Evolutionary conservation across 2,797 vertebrate species (phyloP), one percentile per base, ranked within the genome.

Genomic region (Sebastolobus altivelis): DNA sequence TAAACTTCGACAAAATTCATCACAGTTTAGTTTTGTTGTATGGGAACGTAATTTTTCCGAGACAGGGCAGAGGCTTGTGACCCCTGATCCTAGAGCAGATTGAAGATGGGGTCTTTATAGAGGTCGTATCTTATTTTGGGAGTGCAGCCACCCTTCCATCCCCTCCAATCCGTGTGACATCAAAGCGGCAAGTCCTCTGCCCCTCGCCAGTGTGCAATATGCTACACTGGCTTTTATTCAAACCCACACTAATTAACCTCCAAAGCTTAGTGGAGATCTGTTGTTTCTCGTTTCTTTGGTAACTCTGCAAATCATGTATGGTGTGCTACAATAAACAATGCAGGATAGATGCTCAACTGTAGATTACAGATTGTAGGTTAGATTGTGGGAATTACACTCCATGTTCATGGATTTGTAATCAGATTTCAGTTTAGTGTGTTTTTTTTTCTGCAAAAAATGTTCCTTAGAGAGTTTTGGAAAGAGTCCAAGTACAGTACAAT

Each of bases 241-340:
- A 88, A 88, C 86, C 58, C 65, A 20, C 25, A 25, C 80, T 87
- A 87, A 93, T 93, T 89, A 49, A 91, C 77, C 89, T 88, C 89
- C 84, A 73, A 86, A 40, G 68, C 74, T 75, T 49, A 65, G 71
- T 4, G 65, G 80, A 75, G 80, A 78, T 83, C 76, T 93, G 85
- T 88, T 92, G 87, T 89, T 75, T 55, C 80, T 88, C 86, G 89
- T 92, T 92, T 92, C 85, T 92, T 81, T 86, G 88, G 91, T 88
- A 89, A 92, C 87, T 40, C 65, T 66, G 37, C 55, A 83, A 81
- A 78, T 43, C 69, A 38, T 78, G 54, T 79, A 81, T 14, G 58
- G 68, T 63, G 54, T 40, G 54, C 58, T 83, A 14, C 79, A 82
- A 81, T 65, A 77, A 81, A 83, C 71, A 72, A 63, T 29, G 2